Percentiles rank a stretch among this genome's conserved stretches.
Evolutionary conservation across 2,888 invertebrate genomes (phyloP).

Genomic region (Pandemis cinnamomeana): DNA sequence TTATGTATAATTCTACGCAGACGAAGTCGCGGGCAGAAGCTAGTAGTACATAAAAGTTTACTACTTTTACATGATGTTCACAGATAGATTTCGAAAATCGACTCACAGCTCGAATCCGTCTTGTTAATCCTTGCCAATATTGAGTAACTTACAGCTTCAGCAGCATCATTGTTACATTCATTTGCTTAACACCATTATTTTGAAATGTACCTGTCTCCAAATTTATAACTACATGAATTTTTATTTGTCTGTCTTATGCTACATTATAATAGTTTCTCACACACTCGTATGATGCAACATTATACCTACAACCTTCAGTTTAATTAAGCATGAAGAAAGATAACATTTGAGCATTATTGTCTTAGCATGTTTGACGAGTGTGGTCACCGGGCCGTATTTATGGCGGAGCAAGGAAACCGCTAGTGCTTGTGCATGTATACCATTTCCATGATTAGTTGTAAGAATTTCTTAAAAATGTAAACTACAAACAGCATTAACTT

Average conservation of each 20-base stretch:
- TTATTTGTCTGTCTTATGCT: background rate
- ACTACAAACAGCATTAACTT: too few species aligned
- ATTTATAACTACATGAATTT: background rate
- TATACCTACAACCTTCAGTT: background rate
- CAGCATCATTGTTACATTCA: too few species aligned
- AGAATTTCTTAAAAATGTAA: background rate
- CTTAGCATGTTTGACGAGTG: background rate
- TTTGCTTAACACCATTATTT: too few species aligned
- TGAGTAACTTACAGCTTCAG: too few species aligned
- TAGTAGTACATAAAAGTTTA: too few species aligned
- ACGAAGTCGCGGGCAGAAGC: too few species aligned
- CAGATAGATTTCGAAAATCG: too few species aligned
- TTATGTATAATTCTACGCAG: too few species aligned
- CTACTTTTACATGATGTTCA: too few species aligned
- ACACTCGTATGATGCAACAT: background rate
- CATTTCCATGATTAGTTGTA: background rate
- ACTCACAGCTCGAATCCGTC: too few species aligned
- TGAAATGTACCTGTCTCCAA: background rate
- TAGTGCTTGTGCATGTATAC: background rate
- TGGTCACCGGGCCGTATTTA: background rate
- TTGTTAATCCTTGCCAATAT: too few species aligned
- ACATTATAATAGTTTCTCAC: background rate
- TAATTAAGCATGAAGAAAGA: slow-evolving; percentile 1
- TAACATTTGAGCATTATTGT: background rate
- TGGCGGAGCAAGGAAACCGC: background rate